These are phyloP conservation scores for Pyrgilauda ruficollis DNA, from an alignment of 2,113 vertebrate genomes.

Conservation along the genomic window DNA sequence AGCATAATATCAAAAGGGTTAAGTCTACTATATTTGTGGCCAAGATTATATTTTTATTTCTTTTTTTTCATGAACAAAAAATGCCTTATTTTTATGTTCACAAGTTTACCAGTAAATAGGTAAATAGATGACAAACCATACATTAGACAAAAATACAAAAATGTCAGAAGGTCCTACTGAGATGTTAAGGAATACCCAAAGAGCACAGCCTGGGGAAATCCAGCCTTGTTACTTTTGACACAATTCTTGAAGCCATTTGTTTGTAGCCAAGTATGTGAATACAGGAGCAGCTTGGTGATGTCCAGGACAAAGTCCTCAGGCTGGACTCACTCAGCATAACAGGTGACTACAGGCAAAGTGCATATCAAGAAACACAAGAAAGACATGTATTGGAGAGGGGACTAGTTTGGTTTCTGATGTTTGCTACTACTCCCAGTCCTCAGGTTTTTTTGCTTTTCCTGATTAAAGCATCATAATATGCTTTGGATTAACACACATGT, in stretches of 20 bases:
- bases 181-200: neutral
- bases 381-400: neutral
- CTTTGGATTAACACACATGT: neutral
- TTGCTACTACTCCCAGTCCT: neutral
- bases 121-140: accelerated
- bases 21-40: neutral
- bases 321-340: neutral
- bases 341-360: neutral
- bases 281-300: neutral
- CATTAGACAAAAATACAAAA: neutral
- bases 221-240: neutral
- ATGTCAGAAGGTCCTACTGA: neutral
- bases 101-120: neutral
- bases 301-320: neutral
- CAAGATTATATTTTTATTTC: neutral
- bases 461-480: neutral
- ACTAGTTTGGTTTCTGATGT: neutral
- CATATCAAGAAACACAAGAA: neutral
- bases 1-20: neutral
- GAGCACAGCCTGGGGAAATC: neutral
- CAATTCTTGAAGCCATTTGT: neutral
- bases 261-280: neutral
- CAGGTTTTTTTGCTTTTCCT: neutral
- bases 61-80: neutral
- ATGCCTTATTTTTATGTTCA: neutral